These are phyloP conservation scores for Nomada flava DNA, from an alignment of 2,888 invertebrate species.

Conservation along the genomic window DNA sequence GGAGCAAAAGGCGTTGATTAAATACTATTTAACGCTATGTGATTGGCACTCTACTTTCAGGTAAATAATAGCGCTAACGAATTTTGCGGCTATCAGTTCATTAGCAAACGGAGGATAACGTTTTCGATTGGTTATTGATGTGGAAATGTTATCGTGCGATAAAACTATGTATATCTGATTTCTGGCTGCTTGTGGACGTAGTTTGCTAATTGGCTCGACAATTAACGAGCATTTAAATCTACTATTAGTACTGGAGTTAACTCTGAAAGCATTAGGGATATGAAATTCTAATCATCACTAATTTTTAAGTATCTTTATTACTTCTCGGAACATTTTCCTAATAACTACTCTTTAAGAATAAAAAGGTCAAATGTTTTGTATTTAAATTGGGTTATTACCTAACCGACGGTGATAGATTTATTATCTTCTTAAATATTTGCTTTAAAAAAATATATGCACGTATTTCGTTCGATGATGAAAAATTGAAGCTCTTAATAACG, in stretches of 20 bases:
- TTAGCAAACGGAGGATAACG: background rate
- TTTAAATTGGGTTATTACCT: background rate
- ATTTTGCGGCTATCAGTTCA: background rate
- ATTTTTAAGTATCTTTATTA: background rate
- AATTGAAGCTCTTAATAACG: too few species aligned
- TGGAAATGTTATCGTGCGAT: background rate
- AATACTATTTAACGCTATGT: too few species aligned
- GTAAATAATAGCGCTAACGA: background rate
- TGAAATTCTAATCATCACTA: background rate
- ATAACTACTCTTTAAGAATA: too few species aligned
- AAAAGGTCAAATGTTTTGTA: background rate
- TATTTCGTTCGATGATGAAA: background rate
- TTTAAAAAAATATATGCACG: background rate
- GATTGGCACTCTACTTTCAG: background rate
- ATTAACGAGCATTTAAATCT: background rate
- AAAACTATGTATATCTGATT: constrained; percentile 33
- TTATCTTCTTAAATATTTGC: background rate
- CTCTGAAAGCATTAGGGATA: background rate
- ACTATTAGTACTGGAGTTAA: background rate
- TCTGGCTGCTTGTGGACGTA: background rate
- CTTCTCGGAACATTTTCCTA: background rate
- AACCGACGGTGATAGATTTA: too few species aligned
- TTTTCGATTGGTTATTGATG: background rate
- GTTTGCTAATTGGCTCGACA: background rate
- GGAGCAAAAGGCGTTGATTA: background rate